phyloP scores from a whole-genome alignment of 2,888 invertebrate species.

The Lissonota sp. region DNA sequence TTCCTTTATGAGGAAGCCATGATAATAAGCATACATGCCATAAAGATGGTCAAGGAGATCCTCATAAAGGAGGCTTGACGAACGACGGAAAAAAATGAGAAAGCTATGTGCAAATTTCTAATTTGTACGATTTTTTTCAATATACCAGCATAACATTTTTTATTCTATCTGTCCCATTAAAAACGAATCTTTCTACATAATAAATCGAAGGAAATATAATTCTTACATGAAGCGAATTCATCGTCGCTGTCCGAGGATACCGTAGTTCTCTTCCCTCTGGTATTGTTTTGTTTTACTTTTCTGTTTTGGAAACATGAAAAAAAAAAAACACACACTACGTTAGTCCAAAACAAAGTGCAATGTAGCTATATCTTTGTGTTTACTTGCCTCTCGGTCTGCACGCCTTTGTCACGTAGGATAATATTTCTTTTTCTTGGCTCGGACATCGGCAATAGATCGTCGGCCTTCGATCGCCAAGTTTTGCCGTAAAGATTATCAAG shows the following conservation, averaged over 20 bases:
- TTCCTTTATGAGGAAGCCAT: no score
- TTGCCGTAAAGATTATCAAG: conserved; percentile 86
- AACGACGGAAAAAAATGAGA: no score
- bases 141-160: no score
- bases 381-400: conserved; percentile 77
- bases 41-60: no score
- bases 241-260: conserved; percentile 64
- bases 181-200: neutral
- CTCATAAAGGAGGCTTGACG: no score
- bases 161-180: neutral
- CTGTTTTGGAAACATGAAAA: conserved; percentile 60
- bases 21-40: no score
- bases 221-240: conserved; percentile 70
- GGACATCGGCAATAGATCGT: conserved; percentile 71
- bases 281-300: conserved; percentile 58
- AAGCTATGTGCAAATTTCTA: no score
- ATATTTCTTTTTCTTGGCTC: conserved; percentile 72
- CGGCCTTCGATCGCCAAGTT: conserved; percentile 84
- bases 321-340: conserved; percentile 3
- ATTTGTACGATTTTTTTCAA: no score
- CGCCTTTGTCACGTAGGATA: conserved; percentile 68
- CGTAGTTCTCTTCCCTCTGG: conserved; percentile 48
- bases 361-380: neutral
- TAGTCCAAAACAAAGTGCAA: conserved; percentile 13
- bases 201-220: conserved; percentile 3